A percentile compares a stretch with the other conserved stretches of the same genome.
These are phyloP conservation scores for Urechis unicinctus DNA, from an alignment of 2,888 invertebrate genomes.

Conservation along the genomic window DNA sequence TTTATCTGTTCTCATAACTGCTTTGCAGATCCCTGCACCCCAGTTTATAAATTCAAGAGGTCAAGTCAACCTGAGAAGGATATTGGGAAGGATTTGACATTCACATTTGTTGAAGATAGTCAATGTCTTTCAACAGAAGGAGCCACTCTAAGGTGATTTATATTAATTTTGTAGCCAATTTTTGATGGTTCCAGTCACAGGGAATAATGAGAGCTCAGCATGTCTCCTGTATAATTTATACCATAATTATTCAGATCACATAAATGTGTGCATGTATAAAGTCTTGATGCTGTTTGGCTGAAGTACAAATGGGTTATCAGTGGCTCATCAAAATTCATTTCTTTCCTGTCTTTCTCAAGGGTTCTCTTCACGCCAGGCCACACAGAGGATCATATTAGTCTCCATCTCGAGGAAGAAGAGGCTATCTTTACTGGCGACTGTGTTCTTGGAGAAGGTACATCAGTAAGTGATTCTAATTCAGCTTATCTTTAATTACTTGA, in stretches of 20 bases:
- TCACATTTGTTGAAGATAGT: slow-evolving; percentile 59
- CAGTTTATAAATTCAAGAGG: slow-evolving; percentile 14
- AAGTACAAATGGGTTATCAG: too few species aligned
- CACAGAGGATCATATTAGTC: slow-evolving; percentile 82
- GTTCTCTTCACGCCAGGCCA: slow-evolving; percentile 77
- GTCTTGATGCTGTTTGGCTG: too few species aligned
- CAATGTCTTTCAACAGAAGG: slow-evolving; percentile 76
- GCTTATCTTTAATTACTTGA: not conserved
- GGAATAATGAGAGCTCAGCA: too few species aligned
- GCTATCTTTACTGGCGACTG: slow-evolving; percentile 91
- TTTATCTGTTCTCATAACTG: too few species aligned
- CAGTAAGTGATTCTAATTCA: slow-evolving; percentile 5
- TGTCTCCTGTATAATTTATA: too few species aligned
- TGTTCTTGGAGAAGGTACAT: slow-evolving; percentile 86
- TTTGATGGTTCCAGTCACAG: too few species aligned
- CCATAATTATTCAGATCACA: too few species aligned
- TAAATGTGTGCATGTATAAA: too few species aligned
- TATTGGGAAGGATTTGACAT: slow-evolving; percentile 28
- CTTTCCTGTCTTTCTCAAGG: too few species aligned
- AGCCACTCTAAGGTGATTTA: slow-evolving; percentile 68
- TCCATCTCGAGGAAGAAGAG: slow-evolving; percentile 74
- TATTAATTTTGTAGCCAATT: too few species aligned
- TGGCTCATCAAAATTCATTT: too few species aligned
- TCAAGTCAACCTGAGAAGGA: slow-evolving; percentile 25
- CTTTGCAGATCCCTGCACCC: too few species aligned